These are phyloP conservation scores for Orthonyx spaldingii DNA, from an alignment of 2,113 vertebrate species.

Conservation along the genomic window DNA sequence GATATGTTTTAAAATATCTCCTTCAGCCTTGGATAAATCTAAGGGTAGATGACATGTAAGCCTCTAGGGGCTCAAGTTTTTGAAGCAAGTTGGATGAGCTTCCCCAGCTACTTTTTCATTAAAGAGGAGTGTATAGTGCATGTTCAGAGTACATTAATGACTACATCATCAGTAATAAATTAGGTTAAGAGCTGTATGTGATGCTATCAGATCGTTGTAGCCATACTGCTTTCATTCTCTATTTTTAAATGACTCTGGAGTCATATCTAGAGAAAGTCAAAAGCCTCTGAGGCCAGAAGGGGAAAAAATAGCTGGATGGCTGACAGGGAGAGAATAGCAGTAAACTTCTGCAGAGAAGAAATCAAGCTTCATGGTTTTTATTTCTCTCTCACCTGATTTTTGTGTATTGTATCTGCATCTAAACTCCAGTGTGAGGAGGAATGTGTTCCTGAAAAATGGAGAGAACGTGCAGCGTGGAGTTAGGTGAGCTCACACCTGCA, in stretches of 20 bases:
- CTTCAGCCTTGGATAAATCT: constrained; percentile 42
- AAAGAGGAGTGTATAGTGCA: neutral
- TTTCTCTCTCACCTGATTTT: neutral
- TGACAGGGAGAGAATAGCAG: neutral
- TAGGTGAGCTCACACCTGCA: accelerated
- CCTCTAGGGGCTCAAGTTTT: constrained; percentile 34
- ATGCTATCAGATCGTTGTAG: neutral
- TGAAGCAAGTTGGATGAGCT: constrained; percentile 42
- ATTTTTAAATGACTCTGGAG: constrained; percentile 26
- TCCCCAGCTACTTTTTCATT: constrained; percentile 40
- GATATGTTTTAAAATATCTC: constrained; percentile 47
- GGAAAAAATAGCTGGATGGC: neutral
- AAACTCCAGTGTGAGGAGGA: neutral
- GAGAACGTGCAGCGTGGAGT: accelerated
- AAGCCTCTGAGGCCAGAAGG: neutral
- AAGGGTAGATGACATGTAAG: constrained; percentile 44
- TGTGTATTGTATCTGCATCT: neutral
- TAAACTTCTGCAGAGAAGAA: neutral
- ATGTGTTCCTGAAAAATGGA: neutral
- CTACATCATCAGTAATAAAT: constrained; percentile 59
- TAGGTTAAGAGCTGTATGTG: constrained; percentile 19
- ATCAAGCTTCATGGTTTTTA: neutral
- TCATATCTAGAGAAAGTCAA: neutral
- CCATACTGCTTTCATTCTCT: neutral
- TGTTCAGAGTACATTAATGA: constrained; percentile 45